phyloP scores from a whole-genome alignment of 1,140 invertebrate genomes.

The Papilio polyxenes region DNA sequence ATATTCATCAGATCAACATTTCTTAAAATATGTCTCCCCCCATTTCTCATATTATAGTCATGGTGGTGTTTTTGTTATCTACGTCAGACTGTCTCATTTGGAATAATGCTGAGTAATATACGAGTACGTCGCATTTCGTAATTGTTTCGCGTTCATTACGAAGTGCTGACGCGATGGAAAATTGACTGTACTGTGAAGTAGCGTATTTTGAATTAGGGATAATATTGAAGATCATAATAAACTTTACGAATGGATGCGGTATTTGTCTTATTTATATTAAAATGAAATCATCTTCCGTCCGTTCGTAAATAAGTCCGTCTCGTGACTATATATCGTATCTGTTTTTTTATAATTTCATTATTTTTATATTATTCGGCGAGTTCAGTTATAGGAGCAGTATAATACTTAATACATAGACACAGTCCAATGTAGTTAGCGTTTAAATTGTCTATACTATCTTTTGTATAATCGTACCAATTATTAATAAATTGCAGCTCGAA shows the following conservation, averaged over 20 bases:
- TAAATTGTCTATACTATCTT: not conserved
- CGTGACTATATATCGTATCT: not conserved
- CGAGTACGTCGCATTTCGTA: not conserved
- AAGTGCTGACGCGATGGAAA: slow-evolving; percentile 7
- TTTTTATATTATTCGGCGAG: too few species aligned
- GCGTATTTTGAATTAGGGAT: not conserved
- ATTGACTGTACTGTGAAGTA: slow-evolving; percentile 19
- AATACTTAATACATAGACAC: too few species aligned
- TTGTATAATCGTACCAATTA: not conserved
- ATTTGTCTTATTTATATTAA: not conserved
- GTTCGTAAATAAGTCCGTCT: too few species aligned
- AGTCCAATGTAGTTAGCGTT: not conserved
- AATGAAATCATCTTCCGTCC: too few species aligned
- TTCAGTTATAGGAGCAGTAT: too few species aligned
- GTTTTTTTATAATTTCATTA: not conserved
- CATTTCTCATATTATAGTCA: not conserved
- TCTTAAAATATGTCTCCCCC: not conserved
- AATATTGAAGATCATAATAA: not conserved
- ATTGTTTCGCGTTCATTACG: slow-evolving; percentile 24
- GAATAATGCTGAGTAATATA: slow-evolving; percentile 21
- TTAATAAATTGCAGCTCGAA: slow-evolving; percentile 4
- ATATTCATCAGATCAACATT: too few species aligned
- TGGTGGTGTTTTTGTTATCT: not conserved
- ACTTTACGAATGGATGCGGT: not conserved
- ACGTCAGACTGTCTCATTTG: not conserved